Evolutionary conservation across 1,140 invertebrate species (phyloP).

Genomic region (Apolygus lucorum): DNA sequence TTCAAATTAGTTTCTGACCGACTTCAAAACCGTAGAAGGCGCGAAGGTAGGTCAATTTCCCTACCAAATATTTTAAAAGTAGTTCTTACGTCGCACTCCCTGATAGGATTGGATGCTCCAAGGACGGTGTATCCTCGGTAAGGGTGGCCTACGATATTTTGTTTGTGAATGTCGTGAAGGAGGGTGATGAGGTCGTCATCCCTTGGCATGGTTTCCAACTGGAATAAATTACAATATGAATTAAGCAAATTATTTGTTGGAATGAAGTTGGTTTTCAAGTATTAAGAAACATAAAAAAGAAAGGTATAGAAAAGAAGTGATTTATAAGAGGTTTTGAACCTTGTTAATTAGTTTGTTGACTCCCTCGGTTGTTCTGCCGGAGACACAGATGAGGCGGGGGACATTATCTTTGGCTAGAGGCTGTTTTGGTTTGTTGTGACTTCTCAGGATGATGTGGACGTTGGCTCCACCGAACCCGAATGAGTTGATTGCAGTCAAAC

Average conservation of each 20-base stretch:
- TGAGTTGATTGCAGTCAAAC: conserved; percentile 80
- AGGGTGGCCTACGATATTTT: conserved; percentile 57
- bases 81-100: conserved; percentile 36
- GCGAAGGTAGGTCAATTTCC: no score
- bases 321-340: no score
- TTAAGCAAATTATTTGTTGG: neutral
- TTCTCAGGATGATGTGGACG: conserved; percentile 78
- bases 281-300: neutral
- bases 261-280: neutral
- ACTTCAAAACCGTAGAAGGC: no score
- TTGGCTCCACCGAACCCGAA: conserved; percentile 98
- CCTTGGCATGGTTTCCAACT: conserved; percentile 43
- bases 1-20: no score
- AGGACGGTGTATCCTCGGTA: conserved; percentile 70
- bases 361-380: conserved; percentile 76
- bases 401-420: conserved; percentile 39
- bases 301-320: neutral
- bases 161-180: conserved; percentile 61
- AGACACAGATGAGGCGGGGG: conserved; percentile 66
- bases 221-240: neutral
- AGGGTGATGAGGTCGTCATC: conserved; percentile 71
- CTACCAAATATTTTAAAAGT: conserved; percentile 15
- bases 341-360: conserved; percentile 59
- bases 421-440: conserved; percentile 61
- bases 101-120: conserved; percentile 35